Conservation (phyloP, 2,888 invertebrate species). For the Adineta ricciae region DNA sequence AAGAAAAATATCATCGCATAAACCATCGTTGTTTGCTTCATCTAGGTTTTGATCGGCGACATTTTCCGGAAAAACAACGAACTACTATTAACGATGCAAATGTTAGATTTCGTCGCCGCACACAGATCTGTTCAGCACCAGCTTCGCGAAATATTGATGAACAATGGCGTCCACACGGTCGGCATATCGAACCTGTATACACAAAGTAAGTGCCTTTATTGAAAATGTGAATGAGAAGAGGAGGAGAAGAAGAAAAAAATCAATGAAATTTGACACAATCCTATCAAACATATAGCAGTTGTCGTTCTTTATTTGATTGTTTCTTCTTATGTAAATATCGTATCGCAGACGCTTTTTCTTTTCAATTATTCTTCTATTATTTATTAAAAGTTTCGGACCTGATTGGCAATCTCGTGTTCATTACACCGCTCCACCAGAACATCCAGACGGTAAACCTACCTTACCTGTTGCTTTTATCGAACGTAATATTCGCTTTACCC, state of each 20-base stretch:
- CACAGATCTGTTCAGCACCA: conserved; percentile 41
- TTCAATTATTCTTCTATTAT: background rate
- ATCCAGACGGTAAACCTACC: conserved; percentile 34
- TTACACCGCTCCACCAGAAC: conserved; percentile 41
- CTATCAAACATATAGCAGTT: background rate
- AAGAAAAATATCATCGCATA: background rate
- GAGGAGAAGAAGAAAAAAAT: background rate
- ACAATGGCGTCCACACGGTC: conserved; percentile 41
- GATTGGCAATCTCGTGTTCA: conserved; percentile 43
- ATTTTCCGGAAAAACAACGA: conserved; percentile 41
- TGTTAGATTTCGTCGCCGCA: conserved; percentile 38
- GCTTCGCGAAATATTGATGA: conserved; percentile 39
- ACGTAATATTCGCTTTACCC: conserved; percentile 14
- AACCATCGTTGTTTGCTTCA: background rate
- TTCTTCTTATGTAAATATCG: background rate
- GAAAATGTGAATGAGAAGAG: background rate
- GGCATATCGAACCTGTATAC: conserved; percentile 39
- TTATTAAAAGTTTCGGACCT: conserved; percentile 39
- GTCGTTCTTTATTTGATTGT: background rate
- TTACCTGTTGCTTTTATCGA: conserved; percentile 27
- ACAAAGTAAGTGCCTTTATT: conserved; percentile 39
- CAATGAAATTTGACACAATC: background rate
- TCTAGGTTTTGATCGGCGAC: conserved; percentile 41
- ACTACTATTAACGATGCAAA: conserved; percentile 33
- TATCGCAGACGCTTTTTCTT: background rate